Evolutionary conservation across 1,140 invertebrate species (phyloP).

Genomic region (Agrilus planipennis): DNA sequence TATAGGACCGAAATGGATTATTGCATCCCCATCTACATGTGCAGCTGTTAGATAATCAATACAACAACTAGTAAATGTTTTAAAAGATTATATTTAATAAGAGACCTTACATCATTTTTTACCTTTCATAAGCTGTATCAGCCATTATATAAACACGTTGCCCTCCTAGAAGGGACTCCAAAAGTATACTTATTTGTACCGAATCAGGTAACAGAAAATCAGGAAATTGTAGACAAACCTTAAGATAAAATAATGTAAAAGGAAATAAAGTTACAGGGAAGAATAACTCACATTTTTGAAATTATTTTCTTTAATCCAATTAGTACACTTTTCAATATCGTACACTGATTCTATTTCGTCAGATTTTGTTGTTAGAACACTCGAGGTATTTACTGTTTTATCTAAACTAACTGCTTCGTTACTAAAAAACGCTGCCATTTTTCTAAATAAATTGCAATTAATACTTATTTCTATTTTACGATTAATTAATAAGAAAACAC

Average conservation of each 20-base stretch:
- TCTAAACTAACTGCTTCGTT: slow-evolving; percentile 27
- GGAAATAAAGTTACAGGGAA: slow-evolving; percentile 1
- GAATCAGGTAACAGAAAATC: slow-evolving; percentile 66
- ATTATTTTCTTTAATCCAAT: slow-evolving; percentile 55
- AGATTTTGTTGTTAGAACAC: slow-evolving; percentile 9
- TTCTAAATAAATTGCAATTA: slow-evolving; percentile 1
- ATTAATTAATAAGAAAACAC: no score
- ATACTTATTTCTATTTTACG: no score
- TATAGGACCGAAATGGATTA: slow-evolving; percentile 84
- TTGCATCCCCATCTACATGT: slow-evolving; percentile 69
- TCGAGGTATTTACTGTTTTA: slow-evolving; percentile 18
- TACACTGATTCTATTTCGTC: slow-evolving; percentile 22
- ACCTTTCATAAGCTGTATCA: slow-evolving; percentile 90
- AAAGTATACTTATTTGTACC: slow-evolving; percentile 47
- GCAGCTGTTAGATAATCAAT: slow-evolving; percentile 83
- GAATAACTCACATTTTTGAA: slow-evolving; percentile 47
- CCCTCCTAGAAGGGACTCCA: slow-evolving; percentile 44
- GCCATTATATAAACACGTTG: slow-evolving; percentile 70
- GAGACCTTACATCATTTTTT: slow-evolving; percentile 14
- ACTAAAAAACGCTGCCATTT: slow-evolving; percentile 26
- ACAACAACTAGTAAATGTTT: slow-evolving; percentile 61
- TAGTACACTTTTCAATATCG: slow-evolving; percentile 35
- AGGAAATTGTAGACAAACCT: slow-evolving; percentile 88
- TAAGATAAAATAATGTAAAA: slow-evolving; percentile 20
- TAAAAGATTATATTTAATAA: neutral